Conservation (phyloP, 2,888 invertebrate species). For the Girardia tigrina region DNA sequence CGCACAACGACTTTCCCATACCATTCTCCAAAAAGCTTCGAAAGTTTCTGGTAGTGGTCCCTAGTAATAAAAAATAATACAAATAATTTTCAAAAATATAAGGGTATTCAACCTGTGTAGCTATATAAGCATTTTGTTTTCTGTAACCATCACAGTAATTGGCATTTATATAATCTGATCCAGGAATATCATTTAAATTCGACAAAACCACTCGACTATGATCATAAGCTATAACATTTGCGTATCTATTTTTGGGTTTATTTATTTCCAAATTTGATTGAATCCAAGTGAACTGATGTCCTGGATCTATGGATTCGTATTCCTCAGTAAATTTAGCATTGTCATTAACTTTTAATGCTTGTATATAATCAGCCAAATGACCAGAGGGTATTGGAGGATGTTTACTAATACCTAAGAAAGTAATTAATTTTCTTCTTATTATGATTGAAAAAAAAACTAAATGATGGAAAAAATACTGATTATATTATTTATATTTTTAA, state of each 20-base stretch:
- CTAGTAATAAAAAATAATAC: conserved; percentile 49
- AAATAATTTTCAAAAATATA: neutral
- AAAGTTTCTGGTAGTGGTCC: conserved; percentile 94
- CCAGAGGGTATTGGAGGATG: conserved; percentile 58
- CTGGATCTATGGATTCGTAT: conserved; percentile 67
- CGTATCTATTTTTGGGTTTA: conserved; percentile 97
- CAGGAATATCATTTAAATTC: conserved; percentile 68
- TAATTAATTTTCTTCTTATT: too few relatives aligned
- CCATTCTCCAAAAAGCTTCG: conserved; percentile 96
- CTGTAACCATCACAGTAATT: conserved; percentile 98
- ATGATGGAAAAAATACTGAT: too few relatives aligned
- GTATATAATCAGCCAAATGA: conserved; percentile 84
- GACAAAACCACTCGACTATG: conserved; percentile 87
- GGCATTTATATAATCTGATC: conserved; percentile 94
- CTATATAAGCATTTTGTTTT: conserved; percentile 92
- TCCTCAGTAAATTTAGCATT: conserved; percentile 94
- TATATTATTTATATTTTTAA: too few relatives aligned
- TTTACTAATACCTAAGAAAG: neutral
- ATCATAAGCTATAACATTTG: conserved; percentile 96
- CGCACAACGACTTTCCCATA: conserved; percentile 84
- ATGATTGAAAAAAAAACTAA: too few relatives aligned
- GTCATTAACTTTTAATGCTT: conserved; percentile 80
- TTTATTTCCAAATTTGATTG: conserved; percentile 92
- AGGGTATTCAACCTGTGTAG: conserved; percentile 60
- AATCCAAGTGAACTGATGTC: conserved; percentile 86